These are phyloP conservation scores for Miltochrista miniata DNA, from an alignment of 2,888 invertebrate species.

Conservation along the genomic window DNA sequence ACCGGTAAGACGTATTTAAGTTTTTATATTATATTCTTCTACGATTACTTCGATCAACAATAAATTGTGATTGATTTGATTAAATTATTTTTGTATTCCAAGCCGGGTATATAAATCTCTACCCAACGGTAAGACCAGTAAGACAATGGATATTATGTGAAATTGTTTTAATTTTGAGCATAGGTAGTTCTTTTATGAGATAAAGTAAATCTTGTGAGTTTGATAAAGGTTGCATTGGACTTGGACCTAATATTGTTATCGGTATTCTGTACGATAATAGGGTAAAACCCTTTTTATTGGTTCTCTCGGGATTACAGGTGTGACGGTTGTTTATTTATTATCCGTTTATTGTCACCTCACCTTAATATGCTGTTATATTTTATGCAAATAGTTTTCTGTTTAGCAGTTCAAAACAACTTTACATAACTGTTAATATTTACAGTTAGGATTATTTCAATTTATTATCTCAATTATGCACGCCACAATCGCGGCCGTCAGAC, in stretches of 20 bases:
- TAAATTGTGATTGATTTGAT: background rate
- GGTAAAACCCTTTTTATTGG: conserved; percentile 1
- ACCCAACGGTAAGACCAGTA: too few relatives aligned
- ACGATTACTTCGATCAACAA: too few relatives aligned
- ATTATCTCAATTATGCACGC: too few relatives aligned
- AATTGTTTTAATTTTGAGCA: background rate
- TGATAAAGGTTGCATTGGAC: conserved; percentile 2
- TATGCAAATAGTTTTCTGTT: conserved; percentile 1
- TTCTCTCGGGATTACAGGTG: conserved; percentile 6
- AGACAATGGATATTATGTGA: too few relatives aligned
- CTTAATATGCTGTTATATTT: conserved; percentile 2
- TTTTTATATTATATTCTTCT: too few relatives aligned
- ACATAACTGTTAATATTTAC: too few relatives aligned
- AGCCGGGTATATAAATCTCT: background rate
- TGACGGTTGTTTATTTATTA: conserved; percentile 11
- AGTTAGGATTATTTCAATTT: too few relatives aligned
- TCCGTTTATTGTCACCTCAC: conserved; percentile 7
- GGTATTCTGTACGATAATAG: conserved; percentile 8
- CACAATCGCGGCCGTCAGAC: too few relatives aligned
- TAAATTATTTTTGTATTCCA: background rate
- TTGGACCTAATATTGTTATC: conserved; percentile 8
- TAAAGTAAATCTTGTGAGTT: background rate
- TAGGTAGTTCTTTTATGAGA: background rate
- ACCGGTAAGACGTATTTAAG: too few relatives aligned
- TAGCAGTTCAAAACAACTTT: too few relatives aligned